These are phyloP conservation scores for Amphiprion percula DNA, from an alignment of 2,113 vertebrate genomes.

Conservation along the genomic window DNA sequence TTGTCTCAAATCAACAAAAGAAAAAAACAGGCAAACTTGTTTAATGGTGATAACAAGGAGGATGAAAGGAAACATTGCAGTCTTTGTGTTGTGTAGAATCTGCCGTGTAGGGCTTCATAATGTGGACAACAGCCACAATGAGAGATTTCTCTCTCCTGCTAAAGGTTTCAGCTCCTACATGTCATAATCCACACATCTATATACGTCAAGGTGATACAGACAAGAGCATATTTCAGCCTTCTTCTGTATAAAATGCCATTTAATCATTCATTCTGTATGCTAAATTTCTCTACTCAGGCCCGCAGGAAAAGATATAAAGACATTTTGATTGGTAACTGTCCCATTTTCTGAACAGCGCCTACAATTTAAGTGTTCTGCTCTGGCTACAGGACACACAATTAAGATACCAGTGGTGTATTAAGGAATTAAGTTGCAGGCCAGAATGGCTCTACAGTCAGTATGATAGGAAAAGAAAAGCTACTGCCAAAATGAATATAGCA, in stretches of 20 bases:
- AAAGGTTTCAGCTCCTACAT: slow-evolving; percentile 45
- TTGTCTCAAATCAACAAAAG: slow-evolving; percentile 75
- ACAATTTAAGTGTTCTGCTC: slow-evolving; percentile 31
- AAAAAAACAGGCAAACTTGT: slow-evolving; percentile 63
- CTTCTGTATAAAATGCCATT: slow-evolving; percentile 46
- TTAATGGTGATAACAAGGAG: slow-evolving; percentile 74
- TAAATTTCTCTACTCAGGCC: slow-evolving; percentile 32
- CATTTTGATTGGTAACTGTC: slow-evolving; percentile 50
- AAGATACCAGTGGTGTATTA: slow-evolving; percentile 60
- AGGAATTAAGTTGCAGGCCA: slow-evolving; percentile 64
- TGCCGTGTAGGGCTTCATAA: slow-evolving; percentile 21
- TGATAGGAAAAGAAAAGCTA: slow-evolving; percentile 42
- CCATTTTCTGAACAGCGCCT: slow-evolving; percentile 5
- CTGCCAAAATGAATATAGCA: slow-evolving; percentile 37
- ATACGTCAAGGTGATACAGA: slow-evolving; percentile 34
- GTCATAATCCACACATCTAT: slow-evolving; percentile 51
- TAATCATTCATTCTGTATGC: slow-evolving; percentile 40
- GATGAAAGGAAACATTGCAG: slow-evolving; percentile 64
- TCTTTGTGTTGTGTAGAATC: slow-evolving; percentile 48
- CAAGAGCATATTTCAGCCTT: slow-evolving; percentile 31
- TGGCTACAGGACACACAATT: slow-evolving; percentile 54
- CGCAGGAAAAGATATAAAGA: slow-evolving; percentile 40
- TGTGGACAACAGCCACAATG: slow-evolving; percentile 49
- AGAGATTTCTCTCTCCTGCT: slow-evolving; percentile 36
- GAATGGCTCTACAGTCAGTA: slow-evolving; percentile 30